phyloP scores from a whole-genome alignment of 2,113 vertebrate species.

The Psephotus haematonotus region DNA sequence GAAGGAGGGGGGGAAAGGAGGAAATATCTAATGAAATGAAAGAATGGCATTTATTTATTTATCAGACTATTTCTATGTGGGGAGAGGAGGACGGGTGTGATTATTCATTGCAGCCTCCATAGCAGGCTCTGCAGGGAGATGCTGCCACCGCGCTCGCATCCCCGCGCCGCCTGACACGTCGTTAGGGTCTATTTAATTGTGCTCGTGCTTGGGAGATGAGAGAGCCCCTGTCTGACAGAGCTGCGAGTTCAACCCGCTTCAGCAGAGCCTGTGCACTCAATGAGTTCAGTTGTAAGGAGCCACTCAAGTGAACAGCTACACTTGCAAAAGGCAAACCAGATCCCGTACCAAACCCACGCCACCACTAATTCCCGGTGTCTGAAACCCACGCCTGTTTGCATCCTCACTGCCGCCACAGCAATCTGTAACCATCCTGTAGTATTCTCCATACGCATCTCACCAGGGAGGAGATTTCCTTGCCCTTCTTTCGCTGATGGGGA shows the following conservation, averaged over 20 bases:
- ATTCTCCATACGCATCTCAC: fast-evolving
- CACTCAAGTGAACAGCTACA: neutral
- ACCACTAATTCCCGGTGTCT: neutral
- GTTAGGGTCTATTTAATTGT: neutral
- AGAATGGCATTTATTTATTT: slow-evolving; percentile 35
- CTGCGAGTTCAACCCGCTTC: neutral
- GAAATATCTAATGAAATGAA: neutral
- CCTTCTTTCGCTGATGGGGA: neutral
- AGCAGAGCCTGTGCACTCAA: neutral
- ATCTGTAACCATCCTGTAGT: neutral
- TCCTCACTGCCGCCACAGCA: neutral
- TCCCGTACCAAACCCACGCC: neutral
- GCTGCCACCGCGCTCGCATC: neutral
- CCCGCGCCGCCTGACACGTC: neutral
- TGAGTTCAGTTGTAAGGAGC: fast-evolving
- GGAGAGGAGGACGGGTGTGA: neutral
- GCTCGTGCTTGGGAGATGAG: neutral
- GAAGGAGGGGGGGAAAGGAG: fast-evolving
- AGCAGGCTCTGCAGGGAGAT: neutral
- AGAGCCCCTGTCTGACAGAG: neutral
- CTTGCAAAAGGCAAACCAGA: neutral
- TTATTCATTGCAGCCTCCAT: neutral
- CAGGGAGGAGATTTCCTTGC: neutral
- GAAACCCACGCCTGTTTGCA: neutral
- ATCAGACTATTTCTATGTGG: neutral